phyloP scores from a whole-genome alignment of 1,140 invertebrate species.

The Charaxes varanes region DNA sequence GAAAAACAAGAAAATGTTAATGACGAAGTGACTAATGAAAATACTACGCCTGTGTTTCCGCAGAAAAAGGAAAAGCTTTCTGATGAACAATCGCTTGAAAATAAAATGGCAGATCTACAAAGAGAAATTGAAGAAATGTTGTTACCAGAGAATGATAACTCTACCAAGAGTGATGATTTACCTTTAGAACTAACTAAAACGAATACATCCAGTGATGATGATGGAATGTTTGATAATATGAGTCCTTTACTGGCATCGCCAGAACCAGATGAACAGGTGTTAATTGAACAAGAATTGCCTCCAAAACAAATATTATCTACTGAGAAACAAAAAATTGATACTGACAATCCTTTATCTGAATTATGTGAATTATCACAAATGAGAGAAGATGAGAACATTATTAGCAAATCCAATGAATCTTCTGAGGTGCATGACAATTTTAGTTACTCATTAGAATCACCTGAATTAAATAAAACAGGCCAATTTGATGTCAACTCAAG shows the following conservation, averaged over 20 bases:
- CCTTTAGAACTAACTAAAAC: conserved; percentile 45
- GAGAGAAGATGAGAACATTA: too few species aligned
- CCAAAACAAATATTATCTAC: background rate
- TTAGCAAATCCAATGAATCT: too few species aligned
- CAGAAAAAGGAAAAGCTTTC: conserved; percentile 28
- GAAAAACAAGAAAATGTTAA: background rate
- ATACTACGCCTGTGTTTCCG: background rate
- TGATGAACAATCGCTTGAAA: conserved; percentile 59
- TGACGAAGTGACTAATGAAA: background rate
- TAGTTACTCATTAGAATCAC: too few species aligned
- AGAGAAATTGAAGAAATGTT: conserved; percentile 68
- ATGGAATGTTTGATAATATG: conserved; percentile 47
- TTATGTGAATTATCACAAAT: too few species aligned
- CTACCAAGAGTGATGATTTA: conserved; percentile 39
- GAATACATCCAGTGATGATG: conserved; percentile 42
- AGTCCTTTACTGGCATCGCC: conserved; percentile 50
- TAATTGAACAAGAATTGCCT: background rate
- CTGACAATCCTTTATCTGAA: background rate
- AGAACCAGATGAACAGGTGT: conserved; percentile 35
- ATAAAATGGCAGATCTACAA: conserved; percentile 67
- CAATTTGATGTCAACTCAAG: too few species aligned
- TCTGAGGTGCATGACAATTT: too few species aligned
- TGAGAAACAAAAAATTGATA: background rate
- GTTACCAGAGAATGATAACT: conserved; percentile 59
- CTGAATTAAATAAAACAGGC: too few species aligned